Conservation (phyloP, 2,888 invertebrate genomes). For the Campopleginae sp. region DNA sequence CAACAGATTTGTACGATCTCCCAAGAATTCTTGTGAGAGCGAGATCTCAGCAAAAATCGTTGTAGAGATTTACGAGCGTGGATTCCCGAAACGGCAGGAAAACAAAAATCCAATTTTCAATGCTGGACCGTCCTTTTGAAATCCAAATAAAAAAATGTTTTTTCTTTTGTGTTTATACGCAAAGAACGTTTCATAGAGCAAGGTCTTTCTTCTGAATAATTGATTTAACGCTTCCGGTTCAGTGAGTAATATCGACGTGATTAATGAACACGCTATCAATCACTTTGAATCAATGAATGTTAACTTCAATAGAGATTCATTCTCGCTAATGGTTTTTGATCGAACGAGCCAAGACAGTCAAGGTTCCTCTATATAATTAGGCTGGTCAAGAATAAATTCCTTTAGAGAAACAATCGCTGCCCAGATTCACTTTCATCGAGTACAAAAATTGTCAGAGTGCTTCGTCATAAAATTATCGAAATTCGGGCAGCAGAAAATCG, state of each 20-base stretch:
- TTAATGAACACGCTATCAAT: constrained; percentile 52
- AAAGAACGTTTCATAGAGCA: constrained; percentile 54
- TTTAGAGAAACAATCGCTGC: neutral
- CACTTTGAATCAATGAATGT: constrained; percentile 35
- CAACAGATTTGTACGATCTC: neutral
- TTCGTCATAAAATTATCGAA: neutral
- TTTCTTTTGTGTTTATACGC: neutral
- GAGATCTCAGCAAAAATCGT: neutral
- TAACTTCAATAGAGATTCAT: constrained; percentile 36
- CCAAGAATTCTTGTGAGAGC: constrained; percentile 5
- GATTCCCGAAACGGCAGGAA: neutral
- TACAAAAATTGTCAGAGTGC: neutral
- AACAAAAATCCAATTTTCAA: constrained; percentile 36
- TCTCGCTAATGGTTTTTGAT: constrained; percentile 45
- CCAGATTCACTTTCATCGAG: neutral
- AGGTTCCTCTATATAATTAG: neutral
- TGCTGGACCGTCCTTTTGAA: constrained; percentile 24
- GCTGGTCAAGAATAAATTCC: neutral
- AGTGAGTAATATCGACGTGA: constrained; percentile 52
- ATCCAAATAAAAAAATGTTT: constrained; percentile 21
- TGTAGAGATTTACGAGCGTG: constrained; percentile 7
- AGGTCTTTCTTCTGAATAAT: constrained; percentile 59
- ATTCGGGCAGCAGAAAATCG: neutral
- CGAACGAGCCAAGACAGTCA: constrained; percentile 34
- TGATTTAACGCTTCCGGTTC: constrained; percentile 59